These are phyloP conservation scores for Naso thynnoides DNA, from an alignment of 2,797 vertebrate genomes.

Conservation along the genomic window DNA sequence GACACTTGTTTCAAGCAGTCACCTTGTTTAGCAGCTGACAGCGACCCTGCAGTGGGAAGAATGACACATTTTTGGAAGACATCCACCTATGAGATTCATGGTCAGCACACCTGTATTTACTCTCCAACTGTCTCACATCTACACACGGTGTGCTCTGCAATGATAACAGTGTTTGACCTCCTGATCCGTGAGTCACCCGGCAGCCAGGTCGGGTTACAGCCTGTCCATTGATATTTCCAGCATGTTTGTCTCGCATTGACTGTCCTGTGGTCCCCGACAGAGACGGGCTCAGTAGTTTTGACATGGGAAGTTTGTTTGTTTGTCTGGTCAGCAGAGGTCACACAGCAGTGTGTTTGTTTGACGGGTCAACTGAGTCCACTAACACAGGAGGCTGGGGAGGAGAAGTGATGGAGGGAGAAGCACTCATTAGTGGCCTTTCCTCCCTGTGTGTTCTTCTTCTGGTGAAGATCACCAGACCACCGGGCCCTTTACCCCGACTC, in stretches of 20 bases:
- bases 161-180: slow-evolving; percentile 40
- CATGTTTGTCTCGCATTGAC: slow-evolving; percentile 62
- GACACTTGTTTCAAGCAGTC: slow-evolving; percentile 78
- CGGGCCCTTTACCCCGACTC: slow-evolving; percentile 72
- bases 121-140: slow-evolving; percentile 25
- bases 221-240: slow-evolving; percentile 60
- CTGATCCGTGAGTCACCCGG: slow-evolving; percentile 39
- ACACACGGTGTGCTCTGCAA: slow-evolving; percentile 1
- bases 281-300: slow-evolving; percentile 46
- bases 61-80: slow-evolving; percentile 58
- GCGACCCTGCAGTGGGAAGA: slow-evolving; percentile 36
- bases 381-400: slow-evolving; percentile 53
- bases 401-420: slow-evolving; percentile 51
- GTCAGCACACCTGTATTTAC: slow-evolving; percentile 65
- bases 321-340: slow-evolving; percentile 79
- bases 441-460: slow-evolving; percentile 70
- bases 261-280: slow-evolving; percentile 48
- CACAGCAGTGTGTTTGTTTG: slow-evolving; percentile 75
- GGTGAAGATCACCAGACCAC: slow-evolving; percentile 75
- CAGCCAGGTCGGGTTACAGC: slow-evolving; percentile 33
- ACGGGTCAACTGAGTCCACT: slow-evolving; percentile 76
- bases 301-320: slow-evolving; percentile 79
- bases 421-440: slow-evolving; percentile 67
- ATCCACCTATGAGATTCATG: slow-evolving; percentile 42
- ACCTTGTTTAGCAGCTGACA: slow-evolving; percentile 71